These are phyloP conservation scores for Sterrhoptilus dennistouni DNA, from an alignment of 2,113 vertebrate species.

Conservation along the genomic window DNA sequence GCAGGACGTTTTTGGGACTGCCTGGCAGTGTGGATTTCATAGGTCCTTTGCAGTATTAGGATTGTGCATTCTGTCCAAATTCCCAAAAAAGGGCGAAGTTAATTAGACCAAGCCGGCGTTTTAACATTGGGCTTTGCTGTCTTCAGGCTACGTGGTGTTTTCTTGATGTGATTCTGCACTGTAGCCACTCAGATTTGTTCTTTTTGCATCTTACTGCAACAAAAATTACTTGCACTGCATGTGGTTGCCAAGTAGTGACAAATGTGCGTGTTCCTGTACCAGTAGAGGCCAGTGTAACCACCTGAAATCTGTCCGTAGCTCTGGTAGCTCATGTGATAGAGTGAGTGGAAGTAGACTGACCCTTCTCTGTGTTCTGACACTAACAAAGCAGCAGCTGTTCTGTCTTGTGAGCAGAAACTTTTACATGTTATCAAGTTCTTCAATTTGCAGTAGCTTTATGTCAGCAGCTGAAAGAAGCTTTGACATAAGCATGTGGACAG, in stretches of 20 bases:
- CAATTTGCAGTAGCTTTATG: constrained; percentile 45
- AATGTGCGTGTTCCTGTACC: neutral
- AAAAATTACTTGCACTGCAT: neutral
- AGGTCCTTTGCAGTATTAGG: neutral
- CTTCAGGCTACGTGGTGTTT: neutral
- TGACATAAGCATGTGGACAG: constrained; percentile 60
- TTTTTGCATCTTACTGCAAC: constrained; percentile 14
- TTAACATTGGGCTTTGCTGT: constrained; percentile 25
- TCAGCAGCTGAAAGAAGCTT: constrained; percentile 62
- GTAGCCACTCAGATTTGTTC: constrained; percentile 38
- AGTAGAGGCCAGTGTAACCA: constrained; percentile 68
- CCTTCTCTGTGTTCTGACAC: constrained; percentile 37
- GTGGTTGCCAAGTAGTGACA: neutral
- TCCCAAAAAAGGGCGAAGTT: constrained; percentile 2
- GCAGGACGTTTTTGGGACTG: neutral
- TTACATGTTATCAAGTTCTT: neutral
- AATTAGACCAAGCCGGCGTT: neutral
- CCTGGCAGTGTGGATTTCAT: neutral
- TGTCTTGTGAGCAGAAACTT: constrained; percentile 28
- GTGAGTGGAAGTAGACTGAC: constrained; percentile 33
- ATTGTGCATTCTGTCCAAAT: neutral
- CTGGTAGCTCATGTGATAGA: constrained; percentile 2
- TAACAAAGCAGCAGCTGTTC: constrained; percentile 60
- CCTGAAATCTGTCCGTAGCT: constrained; percentile 17
- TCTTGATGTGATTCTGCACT: neutral